Evolutionary conservation across 2,888 invertebrate species (phyloP).

Genomic region (Alloplasta piceator): DNA sequence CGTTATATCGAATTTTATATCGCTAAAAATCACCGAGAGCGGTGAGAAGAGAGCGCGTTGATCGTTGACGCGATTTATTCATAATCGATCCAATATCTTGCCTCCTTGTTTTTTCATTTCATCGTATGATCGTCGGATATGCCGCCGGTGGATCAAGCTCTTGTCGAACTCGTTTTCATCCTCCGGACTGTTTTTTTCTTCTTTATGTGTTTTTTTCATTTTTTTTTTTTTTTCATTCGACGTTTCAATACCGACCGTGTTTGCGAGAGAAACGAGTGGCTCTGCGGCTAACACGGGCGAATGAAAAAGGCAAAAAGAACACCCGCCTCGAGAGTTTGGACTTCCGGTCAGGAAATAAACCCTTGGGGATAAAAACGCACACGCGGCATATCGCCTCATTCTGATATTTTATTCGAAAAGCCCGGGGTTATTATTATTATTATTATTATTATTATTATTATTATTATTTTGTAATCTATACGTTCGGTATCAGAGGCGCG

Average conservation of each 20-base stretch:
- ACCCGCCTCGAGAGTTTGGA: not conserved
- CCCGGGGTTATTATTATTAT: not conserved
- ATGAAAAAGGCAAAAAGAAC: not conserved
- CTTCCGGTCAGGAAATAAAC: not conserved
- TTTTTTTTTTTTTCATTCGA: conserved; percentile 29
- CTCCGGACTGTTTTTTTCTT: conserved; percentile 17
- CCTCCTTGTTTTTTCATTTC: not conserved
- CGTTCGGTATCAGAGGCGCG: not conserved
- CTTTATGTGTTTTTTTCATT: conserved; percentile 20
- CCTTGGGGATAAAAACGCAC: not conserved
- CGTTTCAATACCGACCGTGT: conserved; percentile 62
- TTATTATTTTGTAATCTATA: not conserved
- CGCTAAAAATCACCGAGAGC: not conserved
- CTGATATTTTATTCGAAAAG: not conserved
- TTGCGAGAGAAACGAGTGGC: conserved; percentile 39
- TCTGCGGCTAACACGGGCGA: not conserved
- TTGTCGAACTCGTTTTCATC: conserved; percentile 55
- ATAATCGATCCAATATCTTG: conserved; percentile 24
- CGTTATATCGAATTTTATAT: not conserved
- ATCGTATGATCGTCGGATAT: conserved; percentile 5
- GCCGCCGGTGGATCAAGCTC: conserved; percentile 47
- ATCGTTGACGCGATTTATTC: conserved; percentile 27
- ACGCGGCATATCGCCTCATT: not conserved
- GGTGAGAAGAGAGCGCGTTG: conserved; percentile 18
- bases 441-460: too few species aligned